Percentiles rank a stretch among this genome's conserved stretches.
Evolutionary conservation across 1,140 invertebrate genomes (phyloP).

Genomic region (Teleopsis dalmanni): DNA sequence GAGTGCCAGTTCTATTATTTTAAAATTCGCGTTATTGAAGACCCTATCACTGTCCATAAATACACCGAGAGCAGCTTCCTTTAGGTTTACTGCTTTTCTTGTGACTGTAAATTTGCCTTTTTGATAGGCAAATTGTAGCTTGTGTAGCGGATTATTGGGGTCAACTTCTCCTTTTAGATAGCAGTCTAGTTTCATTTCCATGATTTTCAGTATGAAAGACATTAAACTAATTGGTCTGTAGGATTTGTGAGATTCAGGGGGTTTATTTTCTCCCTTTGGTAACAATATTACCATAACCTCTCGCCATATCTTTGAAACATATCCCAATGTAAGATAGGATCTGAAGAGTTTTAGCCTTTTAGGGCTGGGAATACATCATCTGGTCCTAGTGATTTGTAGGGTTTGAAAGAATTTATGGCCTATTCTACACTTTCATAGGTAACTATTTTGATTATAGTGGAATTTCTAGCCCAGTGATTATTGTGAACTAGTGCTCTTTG

Average conservation of each 20-base stretch:
- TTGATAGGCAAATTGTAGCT: no score
- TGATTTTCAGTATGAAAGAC: neutral
- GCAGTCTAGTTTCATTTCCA: neutral
- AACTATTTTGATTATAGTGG: no score
- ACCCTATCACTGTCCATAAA: no score
- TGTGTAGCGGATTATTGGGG: constrained; percentile 9
- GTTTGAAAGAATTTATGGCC: neutral
- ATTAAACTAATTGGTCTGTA: neutral
- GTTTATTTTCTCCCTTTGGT: neutral
- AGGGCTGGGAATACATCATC: neutral
- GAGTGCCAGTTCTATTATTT: no score
- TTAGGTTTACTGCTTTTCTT: no score
- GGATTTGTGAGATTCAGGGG: neutral
- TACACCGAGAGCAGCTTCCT: no score
- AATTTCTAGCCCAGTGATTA: no score
- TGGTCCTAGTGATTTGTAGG: neutral
- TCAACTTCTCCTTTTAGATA: neutral
- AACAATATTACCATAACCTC: neutral
- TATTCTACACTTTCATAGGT: neutral
- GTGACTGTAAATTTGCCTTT: no score
- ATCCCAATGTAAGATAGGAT: neutral
- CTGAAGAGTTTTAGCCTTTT: neutral
- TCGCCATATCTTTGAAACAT: neutral
- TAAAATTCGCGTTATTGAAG: no score
- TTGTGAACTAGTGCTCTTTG: no score